Evolutionary conservation across 2,888 invertebrate species (phyloP).

Genomic region (Temnothorax unifasciatus): DNA sequence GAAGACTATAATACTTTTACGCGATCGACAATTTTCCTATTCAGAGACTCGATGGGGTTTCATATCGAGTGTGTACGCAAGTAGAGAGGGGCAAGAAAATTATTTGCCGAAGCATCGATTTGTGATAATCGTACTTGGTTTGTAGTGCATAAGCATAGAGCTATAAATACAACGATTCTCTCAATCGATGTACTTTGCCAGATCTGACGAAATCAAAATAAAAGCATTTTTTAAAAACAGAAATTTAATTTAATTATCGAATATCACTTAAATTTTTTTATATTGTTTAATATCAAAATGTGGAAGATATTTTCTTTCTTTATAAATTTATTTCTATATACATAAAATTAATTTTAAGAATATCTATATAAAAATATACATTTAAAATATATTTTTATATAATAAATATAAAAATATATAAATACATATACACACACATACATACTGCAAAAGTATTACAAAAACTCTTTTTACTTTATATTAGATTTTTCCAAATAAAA

Average conservation of each 20-base stretch:
- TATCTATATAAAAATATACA: neutral
- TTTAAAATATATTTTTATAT: neutral
- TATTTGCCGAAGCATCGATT: constrained; percentile 24
- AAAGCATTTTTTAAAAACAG: neutral
- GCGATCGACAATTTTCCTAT: constrained; percentile 16
- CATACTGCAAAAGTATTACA: neutral
- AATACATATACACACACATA: neutral
- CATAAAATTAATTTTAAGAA: neutral
- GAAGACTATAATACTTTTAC: constrained; percentile 28
- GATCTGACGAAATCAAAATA: neutral
- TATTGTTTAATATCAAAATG: neutral
- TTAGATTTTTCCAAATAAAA: neutral
- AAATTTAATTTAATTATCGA: neutral
- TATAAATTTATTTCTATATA: neutral
- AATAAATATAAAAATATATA: neutral
- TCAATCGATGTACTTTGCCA: neutral
- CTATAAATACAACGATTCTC: constrained; percentile 16
- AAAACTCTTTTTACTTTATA: neutral
- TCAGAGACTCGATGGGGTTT: neutral
- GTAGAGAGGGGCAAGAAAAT: neutral
- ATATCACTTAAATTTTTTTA: neutral
- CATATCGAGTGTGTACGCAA: neutral
- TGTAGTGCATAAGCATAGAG: neutral
- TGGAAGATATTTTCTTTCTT: neutral
- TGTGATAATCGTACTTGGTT: neutral